Evolutionary conservation across 2,888 invertebrate species (phyloP), one percentile per base, ranked within the genome.

Genomic region (Ryuthela nishihirai): DNA sequence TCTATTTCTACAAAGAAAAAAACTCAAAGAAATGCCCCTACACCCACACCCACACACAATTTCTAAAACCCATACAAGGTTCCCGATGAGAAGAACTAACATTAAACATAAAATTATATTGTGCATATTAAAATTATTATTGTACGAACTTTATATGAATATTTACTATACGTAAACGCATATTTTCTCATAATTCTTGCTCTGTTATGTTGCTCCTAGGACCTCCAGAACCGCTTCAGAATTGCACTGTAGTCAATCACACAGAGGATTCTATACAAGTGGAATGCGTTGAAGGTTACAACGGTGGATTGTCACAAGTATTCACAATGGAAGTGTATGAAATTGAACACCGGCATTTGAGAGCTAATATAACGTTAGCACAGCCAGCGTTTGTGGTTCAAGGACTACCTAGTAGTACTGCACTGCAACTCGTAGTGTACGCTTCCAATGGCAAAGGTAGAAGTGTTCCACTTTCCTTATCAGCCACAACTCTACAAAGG

Each of bases 151-250:
- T n/a, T n/a, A n/a, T n/a, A n/a, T n/a, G n/a, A n/a, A n/a, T n/a
- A n/a, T n/a, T n/a, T n/a, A n/a, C n/a, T n/a, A n/a, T n/a, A n/a
- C n/a, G n/a, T n/a, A n/a, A n/a, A n/a, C n/a, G n/a, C n/a, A n/a
- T n/a, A n/a, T n/a, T n/a, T n/a, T n/a, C n/a, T n/a, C n/a, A n/a
- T n/a, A n/a, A n/a, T n/a, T n/a, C n/a, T n/a, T n/a, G n/a, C n/a
- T n/a, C n/a, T n/a, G n/a, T n/a, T n/a, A 9, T 12, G 9, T 25
- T 20, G 35, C 47, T 74, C 76, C 4, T 77, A 91, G 91, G 91
- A 70, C 87, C 88, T 12, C 92, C 92, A 10, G 92, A 92, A 76
- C 88, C 88, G 76, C 89, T 90, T 4, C 88, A 89, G 77, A 92
- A 92, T 74, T 92, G 92, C 75, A 85, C 88, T 4, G 81, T 89